Conservation (phyloP, 2,888 invertebrate species). For the Helobdella robusta region DNA sequence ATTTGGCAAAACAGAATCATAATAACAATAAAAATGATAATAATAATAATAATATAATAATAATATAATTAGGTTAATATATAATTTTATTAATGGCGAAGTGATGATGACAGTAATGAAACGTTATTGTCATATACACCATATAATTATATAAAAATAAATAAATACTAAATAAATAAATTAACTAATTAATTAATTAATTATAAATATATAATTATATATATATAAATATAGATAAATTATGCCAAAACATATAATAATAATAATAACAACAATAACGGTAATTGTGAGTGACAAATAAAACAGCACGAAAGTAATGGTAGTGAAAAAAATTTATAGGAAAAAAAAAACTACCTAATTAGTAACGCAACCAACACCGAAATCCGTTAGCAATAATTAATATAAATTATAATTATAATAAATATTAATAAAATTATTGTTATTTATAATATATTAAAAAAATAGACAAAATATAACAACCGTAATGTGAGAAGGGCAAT, state of each 20-base stretch:
- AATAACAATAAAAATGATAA: background rate
- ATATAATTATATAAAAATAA: background rate
- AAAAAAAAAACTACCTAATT: too few species aligned
- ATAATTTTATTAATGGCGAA: background rate
- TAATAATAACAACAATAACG: too few species aligned
- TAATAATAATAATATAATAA: conserved; percentile 3
- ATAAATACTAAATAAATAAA: background rate
- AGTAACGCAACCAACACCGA: too few species aligned
- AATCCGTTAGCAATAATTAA: too few species aligned
- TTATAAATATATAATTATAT: background rate
- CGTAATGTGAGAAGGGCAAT: too few species aligned
- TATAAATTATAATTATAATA: too few species aligned
- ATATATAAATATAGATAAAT: background rate
- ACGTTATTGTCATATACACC: background rate
- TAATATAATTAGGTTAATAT: background rate
- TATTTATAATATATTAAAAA: too few species aligned
- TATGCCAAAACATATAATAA: background rate
- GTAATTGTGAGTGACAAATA: too few species aligned
- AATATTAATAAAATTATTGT: too few species aligned
- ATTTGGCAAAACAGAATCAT: conserved; percentile 5
- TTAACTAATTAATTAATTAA: background rate
- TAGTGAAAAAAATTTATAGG: too few species aligned
- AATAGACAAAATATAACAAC: too few species aligned
- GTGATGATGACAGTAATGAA: background rate
- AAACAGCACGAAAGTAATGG: too few species aligned